Evolutionary conservation across 2,113 vertebrate species (phyloP).

Genomic region (Cephalopterus ornatus): DNA sequence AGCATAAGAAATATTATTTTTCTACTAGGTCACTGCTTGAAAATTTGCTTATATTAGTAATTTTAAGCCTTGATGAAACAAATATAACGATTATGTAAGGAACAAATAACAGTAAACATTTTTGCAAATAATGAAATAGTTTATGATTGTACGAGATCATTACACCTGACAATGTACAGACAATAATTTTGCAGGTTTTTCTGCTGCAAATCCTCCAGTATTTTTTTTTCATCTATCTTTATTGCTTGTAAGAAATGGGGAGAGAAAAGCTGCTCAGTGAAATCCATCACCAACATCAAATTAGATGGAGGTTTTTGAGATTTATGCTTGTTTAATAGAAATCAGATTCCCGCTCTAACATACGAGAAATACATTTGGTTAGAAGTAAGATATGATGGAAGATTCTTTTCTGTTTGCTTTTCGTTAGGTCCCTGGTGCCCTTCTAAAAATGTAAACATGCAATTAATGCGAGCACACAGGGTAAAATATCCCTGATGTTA

Average conservation of each 20-base stretch:
- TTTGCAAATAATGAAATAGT: neutral
- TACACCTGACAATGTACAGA: neutral
- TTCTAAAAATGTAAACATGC: slow-evolving; percentile 10
- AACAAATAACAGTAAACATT: neutral
- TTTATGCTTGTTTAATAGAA: slow-evolving; percentile 22
- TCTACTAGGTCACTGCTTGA: neutral
- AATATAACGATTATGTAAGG: neutral
- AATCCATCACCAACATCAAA: slow-evolving; percentile 20
- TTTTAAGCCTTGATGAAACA: neutral
- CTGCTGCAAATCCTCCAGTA: neutral
- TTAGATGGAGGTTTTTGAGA: neutral
- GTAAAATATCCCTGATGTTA: neutral
- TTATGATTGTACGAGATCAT: neutral
- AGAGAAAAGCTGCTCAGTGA: neutral
- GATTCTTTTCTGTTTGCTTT: slow-evolving; percentile 21
- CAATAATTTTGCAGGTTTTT: neutral
- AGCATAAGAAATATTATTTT: neutral
- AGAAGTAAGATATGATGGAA: neutral
- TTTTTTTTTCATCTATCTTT: neutral
- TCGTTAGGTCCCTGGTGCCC: neutral
- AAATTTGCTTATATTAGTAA: neutral
- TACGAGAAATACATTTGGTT: neutral
- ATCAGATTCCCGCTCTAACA: neutral
- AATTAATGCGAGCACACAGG: slow-evolving; percentile 26
- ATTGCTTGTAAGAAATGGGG: neutral